Evolutionary conservation across 2,113 vertebrate species (phyloP).

Genomic region (Stegastes partitus): DNA sequence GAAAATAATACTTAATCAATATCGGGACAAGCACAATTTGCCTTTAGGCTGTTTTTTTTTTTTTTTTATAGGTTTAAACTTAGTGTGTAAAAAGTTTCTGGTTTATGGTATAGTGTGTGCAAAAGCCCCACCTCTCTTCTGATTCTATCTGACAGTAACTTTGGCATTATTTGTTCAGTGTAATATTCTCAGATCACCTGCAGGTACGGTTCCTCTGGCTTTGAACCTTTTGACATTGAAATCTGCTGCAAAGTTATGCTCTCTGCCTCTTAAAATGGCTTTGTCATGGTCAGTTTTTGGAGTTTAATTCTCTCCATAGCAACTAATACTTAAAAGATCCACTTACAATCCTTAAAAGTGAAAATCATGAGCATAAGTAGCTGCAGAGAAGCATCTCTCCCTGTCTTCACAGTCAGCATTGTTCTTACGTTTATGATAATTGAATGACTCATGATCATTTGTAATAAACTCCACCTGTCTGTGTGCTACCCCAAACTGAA

Average conservation of each 20-base stretch:
- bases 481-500: conserved; percentile 68
- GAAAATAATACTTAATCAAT: too few species aligned
- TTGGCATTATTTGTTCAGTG: background rate
- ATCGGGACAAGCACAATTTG: too few species aligned
- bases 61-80: background rate
- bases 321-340: background rate
- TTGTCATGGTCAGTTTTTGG: background rate
- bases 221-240: background rate
- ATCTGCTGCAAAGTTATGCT: background rate
- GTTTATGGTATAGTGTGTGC: background rate
- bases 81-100: background rate
- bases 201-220: too few species aligned
- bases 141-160: background rate
- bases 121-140: background rate
- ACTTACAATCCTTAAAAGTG: background rate
- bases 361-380: background rate
- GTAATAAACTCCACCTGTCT: background rate
- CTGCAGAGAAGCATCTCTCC: background rate
- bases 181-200: too few species aligned
- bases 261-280: background rate
- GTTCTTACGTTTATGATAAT: background rate
- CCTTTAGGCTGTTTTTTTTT: background rate
- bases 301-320: background rate
- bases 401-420: background rate
- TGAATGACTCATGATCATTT: background rate